Evolutionary conservation across 2,113 vertebrate genomes (phyloP).

Genomic region (Epinephelus cyanopodus): DNA sequence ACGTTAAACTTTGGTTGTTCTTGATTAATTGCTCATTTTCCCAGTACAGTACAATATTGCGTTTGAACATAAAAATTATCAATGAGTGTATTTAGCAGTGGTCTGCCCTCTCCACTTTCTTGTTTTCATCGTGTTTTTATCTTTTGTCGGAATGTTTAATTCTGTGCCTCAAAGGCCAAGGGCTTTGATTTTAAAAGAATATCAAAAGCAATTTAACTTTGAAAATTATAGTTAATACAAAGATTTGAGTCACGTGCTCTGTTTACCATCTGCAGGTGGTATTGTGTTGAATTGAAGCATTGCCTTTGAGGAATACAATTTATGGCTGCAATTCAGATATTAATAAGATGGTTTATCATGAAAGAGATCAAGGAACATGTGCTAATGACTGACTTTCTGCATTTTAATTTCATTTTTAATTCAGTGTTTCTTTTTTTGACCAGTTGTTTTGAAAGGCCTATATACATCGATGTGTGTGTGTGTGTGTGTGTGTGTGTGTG

Average conservation of each 20-base stretch:
- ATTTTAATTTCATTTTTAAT: background rate
- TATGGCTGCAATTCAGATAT: background rate
- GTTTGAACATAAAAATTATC: background rate
- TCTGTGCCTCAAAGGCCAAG: background rate
- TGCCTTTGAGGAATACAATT: background rate
- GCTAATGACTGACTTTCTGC: background rate
- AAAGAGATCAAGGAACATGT: background rate
- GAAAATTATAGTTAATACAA: background rate
- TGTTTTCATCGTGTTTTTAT: background rate
- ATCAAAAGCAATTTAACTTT: conserved; percentile 18
- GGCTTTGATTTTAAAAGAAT: background rate
- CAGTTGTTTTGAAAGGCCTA: background rate
- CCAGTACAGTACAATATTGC: background rate
- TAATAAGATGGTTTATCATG: background rate
- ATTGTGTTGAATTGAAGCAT: background rate
- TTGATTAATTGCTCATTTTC: background rate
- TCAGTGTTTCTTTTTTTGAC: background rate
- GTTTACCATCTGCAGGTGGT: background rate
- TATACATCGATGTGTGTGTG: background rate
- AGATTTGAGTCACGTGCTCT: background rate
- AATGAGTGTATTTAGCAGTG: background rate
- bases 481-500: background rate
- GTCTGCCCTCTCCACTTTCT: background rate
- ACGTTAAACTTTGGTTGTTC: background rate
- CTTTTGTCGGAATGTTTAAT: background rate